Evolutionary conservation across 2,113 vertebrate genomes (phyloP).

Genomic region (Hippocampus abdominalis): DNA sequence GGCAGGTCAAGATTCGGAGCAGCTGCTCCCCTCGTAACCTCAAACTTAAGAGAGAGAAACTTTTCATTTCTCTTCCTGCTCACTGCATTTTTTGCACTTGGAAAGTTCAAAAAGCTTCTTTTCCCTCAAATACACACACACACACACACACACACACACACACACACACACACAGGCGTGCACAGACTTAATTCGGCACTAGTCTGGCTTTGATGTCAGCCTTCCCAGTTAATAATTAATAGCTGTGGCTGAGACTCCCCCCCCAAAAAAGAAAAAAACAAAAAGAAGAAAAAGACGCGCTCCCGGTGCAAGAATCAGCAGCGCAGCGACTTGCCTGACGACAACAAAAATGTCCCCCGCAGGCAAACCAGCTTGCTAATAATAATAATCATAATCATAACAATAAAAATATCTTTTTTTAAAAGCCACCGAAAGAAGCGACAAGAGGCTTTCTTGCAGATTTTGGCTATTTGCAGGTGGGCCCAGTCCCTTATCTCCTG

Average conservation of each 20-base stretch:
- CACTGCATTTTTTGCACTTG: neutral
- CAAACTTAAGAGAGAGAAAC: too few species aligned
- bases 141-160: neutral
- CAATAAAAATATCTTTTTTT: too few species aligned
- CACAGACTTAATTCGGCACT: neutral
- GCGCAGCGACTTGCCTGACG: conserved; percentile 5
- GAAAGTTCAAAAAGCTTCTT: conserved; percentile 1
- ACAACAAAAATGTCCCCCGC: conserved; percentile 5
- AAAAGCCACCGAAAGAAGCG: too few species aligned
- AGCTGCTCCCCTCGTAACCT: neutral
- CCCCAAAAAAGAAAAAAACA: neutral
- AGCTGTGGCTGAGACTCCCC: conserved; percentile 1
- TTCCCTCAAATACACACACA: neutral
- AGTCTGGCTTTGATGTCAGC: neutral
- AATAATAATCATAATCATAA: neutral
- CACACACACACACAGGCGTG: neutral
- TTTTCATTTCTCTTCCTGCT: neutral
- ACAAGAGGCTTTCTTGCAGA: too few species aligned
- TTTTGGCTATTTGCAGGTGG: too few species aligned
- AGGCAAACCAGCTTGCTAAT: neutral
- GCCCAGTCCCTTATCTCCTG: too few species aligned
- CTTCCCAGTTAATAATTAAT: conserved; percentile 7
- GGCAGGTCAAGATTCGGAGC: neutral
- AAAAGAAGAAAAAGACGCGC: neutral
- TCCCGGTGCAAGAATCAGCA: conserved; percentile 3